These are phyloP conservation scores for Aethes cnicana DNA, from an alignment of 2,888 invertebrate genomes.

Conservation along the genomic window DNA sequence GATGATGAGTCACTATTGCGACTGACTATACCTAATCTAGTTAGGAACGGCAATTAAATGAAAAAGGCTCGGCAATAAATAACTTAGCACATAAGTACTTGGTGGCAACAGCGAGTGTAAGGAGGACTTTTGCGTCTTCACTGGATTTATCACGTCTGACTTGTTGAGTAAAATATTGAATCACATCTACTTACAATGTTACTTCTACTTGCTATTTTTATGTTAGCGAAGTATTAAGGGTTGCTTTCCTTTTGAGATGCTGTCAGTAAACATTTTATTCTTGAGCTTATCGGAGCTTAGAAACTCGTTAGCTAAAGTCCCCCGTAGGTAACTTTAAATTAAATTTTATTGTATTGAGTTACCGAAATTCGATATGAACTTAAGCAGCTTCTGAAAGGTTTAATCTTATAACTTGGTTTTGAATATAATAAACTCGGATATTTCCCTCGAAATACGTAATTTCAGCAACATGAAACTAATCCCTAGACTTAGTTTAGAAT, in stretches of 20 bases:
- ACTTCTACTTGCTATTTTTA: slow-evolving; percentile 1
- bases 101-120: slow-evolving; percentile 7
- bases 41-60: slow-evolving; percentile 37
- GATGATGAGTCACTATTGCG: slow-evolving; percentile 31
- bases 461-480: too few relatives aligned
- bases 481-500: too few relatives aligned
- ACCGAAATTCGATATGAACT: too few relatives aligned
- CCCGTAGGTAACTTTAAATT: too few relatives aligned
- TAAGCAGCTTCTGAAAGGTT: too few relatives aligned
- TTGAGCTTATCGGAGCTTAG: too few relatives aligned
- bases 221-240: background rate
- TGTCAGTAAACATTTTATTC: too few relatives aligned
- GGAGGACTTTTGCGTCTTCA: slow-evolving; percentile 27
- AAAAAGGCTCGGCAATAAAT: slow-evolving; percentile 36
- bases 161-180: slow-evolving; percentile 28
- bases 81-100: slow-evolving; percentile 26
- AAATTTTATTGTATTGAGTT: too few relatives aligned
- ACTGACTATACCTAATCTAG: slow-evolving; percentile 33
- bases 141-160: slow-evolving; percentile 32
- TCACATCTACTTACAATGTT: slow-evolving; percentile 6
- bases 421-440: too few relatives aligned
- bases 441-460: too few relatives aligned
- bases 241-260: background rate
- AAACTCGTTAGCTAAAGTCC: too few relatives aligned
- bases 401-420: too few relatives aligned